Evolutionary conservation across 2,797 vertebrate species (phyloP), one percentile per base, ranked within the genome.

Genomic region (Danio albolineatus): DNA sequence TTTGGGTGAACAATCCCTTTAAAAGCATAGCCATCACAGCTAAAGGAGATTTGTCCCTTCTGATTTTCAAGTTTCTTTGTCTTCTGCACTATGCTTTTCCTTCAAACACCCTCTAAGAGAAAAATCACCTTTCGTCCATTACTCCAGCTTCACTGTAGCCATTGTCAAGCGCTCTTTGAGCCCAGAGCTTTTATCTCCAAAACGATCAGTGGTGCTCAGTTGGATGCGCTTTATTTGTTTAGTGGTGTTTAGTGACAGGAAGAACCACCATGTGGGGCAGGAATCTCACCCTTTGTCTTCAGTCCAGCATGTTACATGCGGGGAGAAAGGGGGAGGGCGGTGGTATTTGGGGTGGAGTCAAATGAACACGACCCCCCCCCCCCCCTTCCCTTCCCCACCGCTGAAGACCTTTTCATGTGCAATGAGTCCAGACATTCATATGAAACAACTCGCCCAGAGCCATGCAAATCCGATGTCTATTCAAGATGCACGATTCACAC

Each of bases 231-330:
- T 83, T 86, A 84, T 84, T 84, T 81, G 69, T 78, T 82, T 71
- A 65, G 69, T 73, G 75, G 70, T 84, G 77, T 86, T 85, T 85
- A 74, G 81, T 77, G 81, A 85, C 83, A 86, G 85, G 83, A 86
- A 85, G 82, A 67, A 62, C 82, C 48, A 82, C 77, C 82, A 86
- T 71, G 78, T 74, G 64, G 76, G 82, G 76, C 76, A 83, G 76
- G 83, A 86, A 83, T 86, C 85, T 83, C 72, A 56, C 59, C 79
- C 57, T 85, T 85, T 86, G 85, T 86, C 72, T 74, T 74, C 28
- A 43, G 54, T 70, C 71, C 76, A 73, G 57, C 69, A 13, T 14
- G 46, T 61, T 57, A 73, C 74, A 66, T 10, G n/a, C 7, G 0
- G 19, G 54, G 70, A 71, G 70, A 62, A 61, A 61, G 70, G 61